Evolutionary conservation across 1,140 invertebrate species (phyloP).

Genomic region (Neodiprion lecontei): DNA sequence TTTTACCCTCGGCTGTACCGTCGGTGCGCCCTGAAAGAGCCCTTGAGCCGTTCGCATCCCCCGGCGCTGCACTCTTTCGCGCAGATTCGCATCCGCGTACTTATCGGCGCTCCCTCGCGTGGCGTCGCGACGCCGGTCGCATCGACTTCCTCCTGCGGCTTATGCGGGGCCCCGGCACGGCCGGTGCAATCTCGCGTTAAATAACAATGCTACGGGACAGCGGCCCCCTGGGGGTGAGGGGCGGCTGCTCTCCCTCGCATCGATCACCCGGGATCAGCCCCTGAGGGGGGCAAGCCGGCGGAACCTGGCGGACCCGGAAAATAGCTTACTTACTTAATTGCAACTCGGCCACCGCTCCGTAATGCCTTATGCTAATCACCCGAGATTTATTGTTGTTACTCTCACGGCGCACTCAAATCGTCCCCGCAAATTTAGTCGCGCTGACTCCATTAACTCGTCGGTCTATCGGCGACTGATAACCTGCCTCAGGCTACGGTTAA

Average conservation of each 20-base stretch:
- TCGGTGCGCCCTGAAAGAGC: neutral
- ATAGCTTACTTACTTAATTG: slow-evolving; percentile 46
- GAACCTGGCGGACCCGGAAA: slow-evolving; percentile 29
- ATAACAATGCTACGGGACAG: slow-evolving; percentile 37
- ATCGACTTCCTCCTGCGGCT: neutral
- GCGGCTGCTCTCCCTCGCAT: slow-evolving; percentile 28
- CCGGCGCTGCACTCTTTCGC: neutral
- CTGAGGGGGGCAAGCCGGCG: slow-evolving; percentile 30
- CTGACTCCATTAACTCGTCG: neutral
- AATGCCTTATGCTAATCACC: slow-evolving; percentile 47
- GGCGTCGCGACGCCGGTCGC: neutral
- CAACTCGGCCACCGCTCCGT: slow-evolving; percentile 30
- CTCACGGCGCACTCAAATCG: neutral
- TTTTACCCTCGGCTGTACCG: too few relatives aligned
- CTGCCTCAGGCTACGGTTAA: too few relatives aligned
- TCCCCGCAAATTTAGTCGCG: too few relatives aligned
- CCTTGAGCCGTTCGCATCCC: neutral
- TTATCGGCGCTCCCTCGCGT: neutral
- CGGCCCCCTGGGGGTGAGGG: slow-evolving; percentile 23
- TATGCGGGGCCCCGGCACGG: neutral
- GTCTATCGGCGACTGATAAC: too few relatives aligned
- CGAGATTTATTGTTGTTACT: slow-evolving; percentile 34
- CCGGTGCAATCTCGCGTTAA: slow-evolving; percentile 41
- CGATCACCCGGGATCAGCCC: slow-evolving; percentile 42
- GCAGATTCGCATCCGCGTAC: neutral